These are phyloP conservation scores for Mesitornis unicolor DNA, from an alignment of 2,113 vertebrate species.

Conservation along the genomic window DNA sequence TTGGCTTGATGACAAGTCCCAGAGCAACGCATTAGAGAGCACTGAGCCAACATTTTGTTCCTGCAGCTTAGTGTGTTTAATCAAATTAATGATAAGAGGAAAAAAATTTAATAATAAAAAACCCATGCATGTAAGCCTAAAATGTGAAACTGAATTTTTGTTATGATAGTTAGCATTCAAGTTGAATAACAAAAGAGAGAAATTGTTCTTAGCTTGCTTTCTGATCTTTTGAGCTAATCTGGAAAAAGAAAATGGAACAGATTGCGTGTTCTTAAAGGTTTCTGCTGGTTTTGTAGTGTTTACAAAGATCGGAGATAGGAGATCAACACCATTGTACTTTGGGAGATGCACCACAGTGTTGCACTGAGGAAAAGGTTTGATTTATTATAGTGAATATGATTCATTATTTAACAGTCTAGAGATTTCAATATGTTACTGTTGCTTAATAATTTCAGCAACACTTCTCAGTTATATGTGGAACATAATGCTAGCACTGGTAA, in stretches of 20 bases:
- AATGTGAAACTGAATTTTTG: neutral
- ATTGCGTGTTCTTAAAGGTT: neutral
- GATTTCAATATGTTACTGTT: neutral
- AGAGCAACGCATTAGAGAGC: constrained; percentile 8
- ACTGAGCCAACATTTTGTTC: neutral
- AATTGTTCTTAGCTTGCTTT: neutral
- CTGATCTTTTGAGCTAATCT: neutral
- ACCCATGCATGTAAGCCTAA: neutral
- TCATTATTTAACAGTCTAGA: neutral
- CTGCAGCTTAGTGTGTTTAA: neutral
- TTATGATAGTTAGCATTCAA: neutral
- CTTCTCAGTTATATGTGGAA: neutral
- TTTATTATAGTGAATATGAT: neutral
- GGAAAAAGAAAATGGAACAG: neutral
- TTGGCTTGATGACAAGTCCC: constrained; percentile 17
- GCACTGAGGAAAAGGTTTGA: neutral
- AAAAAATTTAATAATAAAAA: neutral
- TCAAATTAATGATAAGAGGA: neutral
- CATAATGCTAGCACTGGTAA: neutral
- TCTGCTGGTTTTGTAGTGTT: neutral
- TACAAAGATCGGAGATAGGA: neutral
- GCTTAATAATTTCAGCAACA: neutral
- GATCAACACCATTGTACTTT: neutral
- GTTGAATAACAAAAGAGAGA: neutral
- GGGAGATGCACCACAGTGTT: neutral